Evolutionary conservation across 92 coral and sea anemone species (phyloP), one percentile per base, ranked within the genome.

Genomic region (Epizoanthus rinbou): DNA sequence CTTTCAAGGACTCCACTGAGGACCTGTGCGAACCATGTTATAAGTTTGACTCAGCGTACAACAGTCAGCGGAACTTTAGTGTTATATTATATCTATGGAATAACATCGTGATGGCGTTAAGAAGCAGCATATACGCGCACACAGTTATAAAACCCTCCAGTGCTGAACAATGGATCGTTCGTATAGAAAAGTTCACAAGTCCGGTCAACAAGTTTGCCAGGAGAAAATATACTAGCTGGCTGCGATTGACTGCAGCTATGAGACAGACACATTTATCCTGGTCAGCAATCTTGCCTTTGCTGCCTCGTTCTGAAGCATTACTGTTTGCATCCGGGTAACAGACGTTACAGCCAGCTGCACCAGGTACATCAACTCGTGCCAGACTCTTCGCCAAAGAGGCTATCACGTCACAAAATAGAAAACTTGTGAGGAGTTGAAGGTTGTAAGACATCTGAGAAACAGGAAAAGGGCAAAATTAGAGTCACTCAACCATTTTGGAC

Each of bases 181-280:
- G 82, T n/a, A 94, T 66, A 7, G 92, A 87, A 81, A 95, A 88
- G 80, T 95, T 95, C 3, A 95, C 93, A 1, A 81, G 21, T 76
- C 98, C 98, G 10, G 98, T 95, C 16, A 93, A 70, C 41, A 95
- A 63, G 62, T 95, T 95, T 13, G 98, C 94, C 25, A 94, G 62
- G 16, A 95, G 89, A 69, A 95, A 95, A 82, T 93, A 94, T 24
- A 86, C 86, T 6, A 95, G 90, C 62, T 91, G 96, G 74, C 91
- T 95, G 50, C 93, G 90, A 69, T 95, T 95, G 3, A 95, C 76
- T 11, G 98, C 96, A 19, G 98, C 86, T 41, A 95, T 59, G 17
- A 95, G 75, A 53, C 98, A 95, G 10, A 85, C 56, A 59, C 98
- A 94, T 17, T 69, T 17, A 15, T 75, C 39, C 56, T 75, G 80